phyloP scores from a whole-genome alignment of 2,113 vertebrate species.

The Spheniscus mendiculus region DNA sequence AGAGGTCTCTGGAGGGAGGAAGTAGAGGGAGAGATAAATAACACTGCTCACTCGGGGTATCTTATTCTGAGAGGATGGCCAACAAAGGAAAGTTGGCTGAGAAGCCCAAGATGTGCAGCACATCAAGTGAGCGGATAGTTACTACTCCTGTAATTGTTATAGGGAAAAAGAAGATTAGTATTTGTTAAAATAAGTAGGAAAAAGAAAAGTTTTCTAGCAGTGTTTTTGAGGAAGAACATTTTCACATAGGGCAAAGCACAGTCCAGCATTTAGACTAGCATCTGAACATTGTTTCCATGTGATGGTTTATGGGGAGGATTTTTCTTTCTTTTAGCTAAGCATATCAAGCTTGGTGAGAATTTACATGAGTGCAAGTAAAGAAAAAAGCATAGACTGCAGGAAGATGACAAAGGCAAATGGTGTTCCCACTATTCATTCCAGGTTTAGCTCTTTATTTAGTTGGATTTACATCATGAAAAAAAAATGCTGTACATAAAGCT shows the following conservation, averaged over 20 bases:
- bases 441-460: neutral
- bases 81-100: neutral
- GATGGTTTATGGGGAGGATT: neutral
- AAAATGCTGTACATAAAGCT: neutral
- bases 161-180: neutral
- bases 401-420: neutral
- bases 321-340: neutral
- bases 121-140: neutral
- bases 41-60: neutral
- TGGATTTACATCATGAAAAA: neutral
- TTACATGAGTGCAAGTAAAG: neutral
- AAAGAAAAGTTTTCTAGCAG: neutral
- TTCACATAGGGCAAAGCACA: neutral
- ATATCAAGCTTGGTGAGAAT: neutral
- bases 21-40: neutral
- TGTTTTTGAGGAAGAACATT: neutral
- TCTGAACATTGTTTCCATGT: neutral
- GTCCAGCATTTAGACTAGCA: neutral
- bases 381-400: neutral
- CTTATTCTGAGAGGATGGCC: neutral
- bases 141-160: neutral
- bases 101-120: neutral
- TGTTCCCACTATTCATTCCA: neutral
- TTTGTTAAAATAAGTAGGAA: neutral
- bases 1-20: neutral